Evolutionary conservation across 1,140 invertebrate species (phyloP).

Genomic region (Tribolium madens): DNA sequence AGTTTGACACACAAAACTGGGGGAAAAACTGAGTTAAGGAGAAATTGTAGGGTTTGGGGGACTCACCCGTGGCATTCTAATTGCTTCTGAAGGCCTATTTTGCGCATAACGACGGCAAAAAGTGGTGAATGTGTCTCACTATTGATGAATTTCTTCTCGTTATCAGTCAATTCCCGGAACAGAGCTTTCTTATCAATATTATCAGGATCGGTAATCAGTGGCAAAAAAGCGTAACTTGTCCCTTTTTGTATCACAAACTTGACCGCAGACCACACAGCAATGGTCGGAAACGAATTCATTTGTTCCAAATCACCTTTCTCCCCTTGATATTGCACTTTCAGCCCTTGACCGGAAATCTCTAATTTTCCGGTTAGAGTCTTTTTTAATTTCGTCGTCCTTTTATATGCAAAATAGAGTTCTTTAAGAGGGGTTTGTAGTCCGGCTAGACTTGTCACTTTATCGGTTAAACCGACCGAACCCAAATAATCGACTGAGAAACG

Average conservation of each 20-base stretch:
- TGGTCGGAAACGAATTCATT: slow-evolving; percentile 86
- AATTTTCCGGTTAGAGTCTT: slow-evolving; percentile 70
- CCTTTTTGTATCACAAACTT: slow-evolving; percentile 75
- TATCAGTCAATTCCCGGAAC: slow-evolving; percentile 70
- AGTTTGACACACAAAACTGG: slow-evolving; percentile 84
- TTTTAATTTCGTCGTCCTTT: slow-evolving; percentile 67
- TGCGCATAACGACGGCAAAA: slow-evolving; percentile 91
- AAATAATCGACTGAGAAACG: slow-evolving; percentile 83
- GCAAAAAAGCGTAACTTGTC: slow-evolving; percentile 81
- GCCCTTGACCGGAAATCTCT: slow-evolving; percentile 77
- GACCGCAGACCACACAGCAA: slow-evolving; percentile 91
- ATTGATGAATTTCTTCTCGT: slow-evolving; percentile 69
- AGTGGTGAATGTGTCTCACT: slow-evolving; percentile 79
- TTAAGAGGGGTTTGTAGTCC: slow-evolving; percentile 85
- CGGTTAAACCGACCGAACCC: slow-evolving; percentile 81
- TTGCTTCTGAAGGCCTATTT: slow-evolving; percentile 79
- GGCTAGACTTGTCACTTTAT: slow-evolving; percentile 84
- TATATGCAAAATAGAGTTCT: slow-evolving; percentile 80
- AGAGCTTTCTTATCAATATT: slow-evolving; percentile 79
- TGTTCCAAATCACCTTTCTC: slow-evolving; percentile 69
- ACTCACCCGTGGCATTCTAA: slow-evolving; percentile 85
- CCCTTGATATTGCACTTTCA: slow-evolving; percentile 74
- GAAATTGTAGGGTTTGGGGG: too few relatives aligned
- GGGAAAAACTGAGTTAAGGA: not conserved
- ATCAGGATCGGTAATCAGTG: slow-evolving; percentile 86